Evolutionary conservation across 2,888 invertebrate genomes (phyloP), one percentile per base, ranked within the genome.

Genomic region (Orthosia incerta): DNA sequence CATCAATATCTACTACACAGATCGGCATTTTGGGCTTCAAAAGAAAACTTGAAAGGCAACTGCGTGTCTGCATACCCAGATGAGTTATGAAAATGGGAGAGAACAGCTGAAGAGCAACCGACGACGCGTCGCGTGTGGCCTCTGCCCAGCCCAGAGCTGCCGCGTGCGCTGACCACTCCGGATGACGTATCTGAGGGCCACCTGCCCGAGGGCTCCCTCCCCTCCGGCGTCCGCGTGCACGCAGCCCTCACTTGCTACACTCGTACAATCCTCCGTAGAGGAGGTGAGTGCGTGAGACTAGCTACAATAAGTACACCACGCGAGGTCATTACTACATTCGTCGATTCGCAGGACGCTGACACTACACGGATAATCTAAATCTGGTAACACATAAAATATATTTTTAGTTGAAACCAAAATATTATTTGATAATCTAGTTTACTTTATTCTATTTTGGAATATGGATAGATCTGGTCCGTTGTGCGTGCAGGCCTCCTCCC

Each of bases 311-410:
- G 12, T 50, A 50, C 15, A 56, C 26, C 12, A n/a, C 65, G 20
- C 50, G 39, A 31, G 51, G n/a, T n/a, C 62, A 61, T 53, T 70
- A n/a, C 69, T 78, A 74, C 78, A 60, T 60, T 26, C 60, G 78
- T 26, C 53, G 16, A 26, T 26, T 18, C 26, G 5, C 69, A 68
- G 70, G 53, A 48, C 59, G 78, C 74, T 48, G 69, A 77, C 68
- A 60, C 68, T 60, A 67, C 23, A 39, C 68, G 46, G 68, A 53
- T 9, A 77, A 48, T 60, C 69, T 77, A 74, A 77, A 69, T 78
- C 59, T 68, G 78, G 74, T 53, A 39, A 55, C 39, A 60, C 53
- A 60, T 26, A 3, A 59, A 55, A 55, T 0, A 55, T 74, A 69
- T 60, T 69, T 78, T 60, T 78, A 60, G 74, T 45, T 16, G 56